Base-by-base conservation (phyloP, 2,888 invertebrate genomes). In the Nemurella pictetii region DNA sequence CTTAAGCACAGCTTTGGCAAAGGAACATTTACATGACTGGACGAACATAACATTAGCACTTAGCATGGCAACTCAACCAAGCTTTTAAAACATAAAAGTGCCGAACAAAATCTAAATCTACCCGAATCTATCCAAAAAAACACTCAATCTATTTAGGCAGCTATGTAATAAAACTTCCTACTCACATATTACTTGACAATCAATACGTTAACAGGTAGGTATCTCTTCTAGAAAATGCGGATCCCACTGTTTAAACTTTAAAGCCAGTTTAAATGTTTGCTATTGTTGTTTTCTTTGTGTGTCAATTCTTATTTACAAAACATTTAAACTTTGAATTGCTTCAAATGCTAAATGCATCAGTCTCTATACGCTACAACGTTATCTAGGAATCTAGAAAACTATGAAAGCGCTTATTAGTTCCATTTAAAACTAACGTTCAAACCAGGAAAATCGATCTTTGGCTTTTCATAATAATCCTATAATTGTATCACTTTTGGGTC, bases 341-440 rank as follows among this genome's bases (percentile, higher is more conserved):
- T 55, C 55, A 55, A 55, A 55, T 55, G 55, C 55, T 55, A 55
- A 55, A 55, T 55, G 55, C 55, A 78, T 78, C 78, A 78, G 78
- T 78, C 78, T 78, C 78, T 78, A 78, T 78, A 78, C 78, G 78
- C 78, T 28, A 78, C 78, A 29, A 78, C 78, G 78, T 78, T 78
- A 27, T 78, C 78, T 78, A 78, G 78, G n/a, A 7, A 27, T 28
- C 78, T 78, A 78, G 78, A 78, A 78, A 78, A 78, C 78, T 78
- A 78, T 78, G 78, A 78, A 78, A 78, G 78, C 78, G 78, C 30
- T 78, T 78, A 29, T 78, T 78, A 28, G 30, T 78, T 55, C 20
- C 55, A 30, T 29, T 78, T 30, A 28, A 29, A 78, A 78, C 78
- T 78, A 78, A 78, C 28, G 30, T 27, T 78, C 28, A 78, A 78